Evolutionary conservation across 1,140 invertebrate species (phyloP).

Genomic region (Pseudomyrmex dendroicus): DNA sequence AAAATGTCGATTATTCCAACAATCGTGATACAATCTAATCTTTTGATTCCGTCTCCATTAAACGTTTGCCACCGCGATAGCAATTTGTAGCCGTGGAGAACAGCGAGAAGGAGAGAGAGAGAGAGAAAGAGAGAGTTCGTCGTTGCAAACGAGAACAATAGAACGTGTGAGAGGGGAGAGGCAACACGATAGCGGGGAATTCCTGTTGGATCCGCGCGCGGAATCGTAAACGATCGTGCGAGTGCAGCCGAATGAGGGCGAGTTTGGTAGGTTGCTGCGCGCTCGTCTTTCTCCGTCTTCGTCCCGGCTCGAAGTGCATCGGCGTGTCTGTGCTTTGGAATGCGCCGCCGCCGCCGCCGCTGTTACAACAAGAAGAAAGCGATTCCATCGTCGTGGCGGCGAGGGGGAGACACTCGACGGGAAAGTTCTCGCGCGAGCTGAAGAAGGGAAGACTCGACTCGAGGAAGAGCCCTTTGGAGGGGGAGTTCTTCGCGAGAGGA

Average conservation of each 20-base stretch:
- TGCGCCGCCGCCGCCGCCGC: conserved; percentile 59
- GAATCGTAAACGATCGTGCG: conserved; percentile 65
- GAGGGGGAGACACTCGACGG: conserved; percentile 33
- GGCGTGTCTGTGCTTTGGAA: conserved; percentile 63
- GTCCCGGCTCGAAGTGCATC: conserved; percentile 37
- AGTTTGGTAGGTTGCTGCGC: conserved; percentile 28
- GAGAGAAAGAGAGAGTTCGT: neutral
- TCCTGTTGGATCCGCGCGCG: conserved; percentile 57
- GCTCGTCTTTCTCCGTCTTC: neutral
- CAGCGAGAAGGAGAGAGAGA: too few relatives aligned
- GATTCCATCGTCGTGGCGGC: conserved; percentile 56
- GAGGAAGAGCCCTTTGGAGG: conserved; percentile 25
- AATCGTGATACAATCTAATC: neutral
- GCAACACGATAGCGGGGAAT: conserved; percentile 44
- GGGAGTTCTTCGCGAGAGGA: conserved; percentile 27
- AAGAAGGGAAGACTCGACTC: conserved; percentile 45
- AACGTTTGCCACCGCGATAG: neutral
- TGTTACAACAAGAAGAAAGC: conserved; percentile 67
- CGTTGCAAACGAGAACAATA: conserved; percentile 34
- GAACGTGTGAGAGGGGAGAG: neutral
- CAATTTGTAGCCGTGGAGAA: conserved; percentile 35
- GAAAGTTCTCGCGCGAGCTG: conserved; percentile 46
- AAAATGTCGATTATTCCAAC: neutral
- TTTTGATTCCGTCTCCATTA: conserved; percentile 1
- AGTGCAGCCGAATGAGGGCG: conserved; percentile 59